A percentile compares a stretch with the other conserved stretches of the same genome.
Evolutionary conservation across 2,888 invertebrate species (phyloP).

Genomic region (Amblyteles armatorius): DNA sequence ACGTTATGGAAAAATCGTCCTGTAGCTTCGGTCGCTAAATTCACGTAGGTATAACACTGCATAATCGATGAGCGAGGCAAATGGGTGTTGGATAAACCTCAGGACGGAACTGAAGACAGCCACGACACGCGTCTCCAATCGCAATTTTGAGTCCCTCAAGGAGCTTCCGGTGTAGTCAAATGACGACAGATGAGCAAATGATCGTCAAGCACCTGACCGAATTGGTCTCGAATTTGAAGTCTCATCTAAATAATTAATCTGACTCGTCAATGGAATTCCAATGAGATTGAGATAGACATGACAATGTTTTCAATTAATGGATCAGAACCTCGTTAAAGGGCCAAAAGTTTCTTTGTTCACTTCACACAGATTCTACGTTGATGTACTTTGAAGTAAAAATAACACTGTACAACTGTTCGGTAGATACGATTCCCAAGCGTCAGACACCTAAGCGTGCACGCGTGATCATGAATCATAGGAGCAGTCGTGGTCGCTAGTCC

Average conservation of each 20-base stretch:
- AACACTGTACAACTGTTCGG: slow-evolving; percentile 22
- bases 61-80: background rate
- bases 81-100: background rate
- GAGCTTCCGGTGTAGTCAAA: background rate
- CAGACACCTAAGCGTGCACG: slow-evolving; percentile 65
- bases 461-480: slow-evolving; percentile 80
- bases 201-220: background rate
- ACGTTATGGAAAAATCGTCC: background rate
- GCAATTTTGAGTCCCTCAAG: background rate
- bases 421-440: slow-evolving; percentile 50
- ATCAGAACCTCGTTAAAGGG: background rate
- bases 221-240: background rate
- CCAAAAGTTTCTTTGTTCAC: background rate
- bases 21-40: background rate
- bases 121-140: background rate
- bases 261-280: background rate
- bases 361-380: background rate
- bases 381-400: slow-evolving; percentile 53
- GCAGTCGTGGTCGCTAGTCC: slow-evolving; percentile 72
- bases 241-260: background rate
- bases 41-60: background rate
- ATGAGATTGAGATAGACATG: background rate
- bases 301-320: background rate
- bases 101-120: background rate
- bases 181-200: background rate